A percentile compares a stretch with the other conserved stretches of the same genome.
These are phyloP conservation scores for Hyposoter didymator DNA, from an alignment of 2,888 invertebrate species.

Conservation along the genomic window DNA sequence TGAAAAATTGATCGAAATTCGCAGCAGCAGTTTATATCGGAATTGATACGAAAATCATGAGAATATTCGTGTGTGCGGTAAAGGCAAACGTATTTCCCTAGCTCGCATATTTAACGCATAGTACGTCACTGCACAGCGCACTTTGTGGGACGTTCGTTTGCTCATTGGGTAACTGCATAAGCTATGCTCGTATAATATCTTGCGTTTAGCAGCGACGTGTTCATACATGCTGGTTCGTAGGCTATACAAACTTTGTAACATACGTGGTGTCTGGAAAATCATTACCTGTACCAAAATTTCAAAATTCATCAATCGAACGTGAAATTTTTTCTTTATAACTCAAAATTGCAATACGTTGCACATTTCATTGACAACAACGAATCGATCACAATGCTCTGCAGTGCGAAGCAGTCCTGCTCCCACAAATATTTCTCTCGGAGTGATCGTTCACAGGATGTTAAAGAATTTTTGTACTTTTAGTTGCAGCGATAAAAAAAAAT, in stretches of 20 bases:
- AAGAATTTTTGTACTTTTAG: not conserved
- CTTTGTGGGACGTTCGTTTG: slow-evolving; percentile 52
- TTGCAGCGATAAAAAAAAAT: not conserved
- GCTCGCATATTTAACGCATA: slow-evolving; percentile 39
- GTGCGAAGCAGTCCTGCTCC: too few relatives aligned
- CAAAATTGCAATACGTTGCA: too few relatives aligned
- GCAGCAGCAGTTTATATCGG: slow-evolving; percentile 1
- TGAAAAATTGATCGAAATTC: not conserved
- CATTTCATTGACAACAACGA: too few relatives aligned
- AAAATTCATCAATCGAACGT: not conserved
- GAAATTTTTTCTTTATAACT: not conserved
- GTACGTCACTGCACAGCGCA: slow-evolving; percentile 46
- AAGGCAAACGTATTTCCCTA: slow-evolving; percentile 48
- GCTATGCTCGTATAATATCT: slow-evolving; percentile 63
- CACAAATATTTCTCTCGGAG: not conserved
- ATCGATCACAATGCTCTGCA: too few relatives aligned
- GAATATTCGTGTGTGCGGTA: slow-evolving; percentile 1
- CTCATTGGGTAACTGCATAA: slow-evolving; percentile 54
- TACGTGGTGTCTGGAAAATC: slow-evolving; percentile 4
- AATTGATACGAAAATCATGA: not conserved
- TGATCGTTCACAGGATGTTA: not conserved
- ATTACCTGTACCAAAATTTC: not conserved
- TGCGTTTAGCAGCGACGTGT: slow-evolving; percentile 36
- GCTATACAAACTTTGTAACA: slow-evolving; percentile 16
- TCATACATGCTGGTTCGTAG: not conserved